phyloP scores from a whole-genome alignment of 1,140 invertebrate species.

The Phymorhynchus buccinoides region DNA sequence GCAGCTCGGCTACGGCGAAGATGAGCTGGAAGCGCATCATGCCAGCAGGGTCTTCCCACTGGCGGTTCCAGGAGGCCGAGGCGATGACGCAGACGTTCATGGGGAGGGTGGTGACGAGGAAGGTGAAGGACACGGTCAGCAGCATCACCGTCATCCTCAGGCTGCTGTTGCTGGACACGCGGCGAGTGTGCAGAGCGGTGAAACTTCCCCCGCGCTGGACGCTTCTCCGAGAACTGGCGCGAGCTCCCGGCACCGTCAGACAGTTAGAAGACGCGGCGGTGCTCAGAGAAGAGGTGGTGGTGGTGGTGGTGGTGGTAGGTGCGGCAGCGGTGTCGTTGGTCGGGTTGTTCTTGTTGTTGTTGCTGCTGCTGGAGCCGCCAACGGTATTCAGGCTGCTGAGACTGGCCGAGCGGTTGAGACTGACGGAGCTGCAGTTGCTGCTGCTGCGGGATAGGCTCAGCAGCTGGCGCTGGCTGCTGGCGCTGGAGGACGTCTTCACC shows the following conservation, averaged over 20 bases:
- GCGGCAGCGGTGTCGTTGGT: background rate
- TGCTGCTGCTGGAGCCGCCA: conserved; percentile 9
- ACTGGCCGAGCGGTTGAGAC: background rate
- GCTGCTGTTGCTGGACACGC: conserved; percentile 34
- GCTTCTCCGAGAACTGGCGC: background rate
- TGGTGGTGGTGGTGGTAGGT: background rate
- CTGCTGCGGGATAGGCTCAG: background rate
- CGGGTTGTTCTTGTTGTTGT: background rate
- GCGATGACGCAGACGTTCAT: conserved; percentile 68
- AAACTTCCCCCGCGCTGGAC: background rate
- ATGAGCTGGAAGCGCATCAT: conserved; percentile 55
- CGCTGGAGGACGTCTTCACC: background rate
- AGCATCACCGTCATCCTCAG: conserved; percentile 69
- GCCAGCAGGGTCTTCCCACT: conserved; percentile 16
- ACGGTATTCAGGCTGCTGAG: background rate
- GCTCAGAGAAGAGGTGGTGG: background rate
- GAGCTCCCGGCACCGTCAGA: background rate
- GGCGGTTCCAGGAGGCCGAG: conserved; percentile 55
- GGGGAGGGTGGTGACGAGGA: conserved; percentile 71
- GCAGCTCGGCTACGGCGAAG: conserved; percentile 64
- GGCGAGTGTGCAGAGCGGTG: background rate
- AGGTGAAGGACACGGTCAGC: conserved; percentile 68
- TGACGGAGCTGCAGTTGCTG: background rate
- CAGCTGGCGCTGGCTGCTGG: background rate
- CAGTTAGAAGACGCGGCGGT: background rate